Conservation (phyloP, 2,888 invertebrate species). For the Troides aeacus region DNA sequence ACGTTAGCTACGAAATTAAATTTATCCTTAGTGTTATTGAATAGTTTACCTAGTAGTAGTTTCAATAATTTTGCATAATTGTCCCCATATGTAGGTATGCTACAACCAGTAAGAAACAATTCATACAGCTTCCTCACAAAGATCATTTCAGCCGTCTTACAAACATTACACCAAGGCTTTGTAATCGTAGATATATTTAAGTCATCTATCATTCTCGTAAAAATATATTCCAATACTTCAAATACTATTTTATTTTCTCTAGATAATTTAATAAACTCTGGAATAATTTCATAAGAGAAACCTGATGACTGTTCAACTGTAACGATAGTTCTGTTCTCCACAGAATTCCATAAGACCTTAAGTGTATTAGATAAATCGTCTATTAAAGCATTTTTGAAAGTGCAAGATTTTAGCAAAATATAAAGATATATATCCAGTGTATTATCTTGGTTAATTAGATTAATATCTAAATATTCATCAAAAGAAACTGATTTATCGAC, state of each 20-base stretch:
- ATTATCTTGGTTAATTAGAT: conserved; percentile 51
- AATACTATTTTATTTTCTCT: conserved; percentile 74
- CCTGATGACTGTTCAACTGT: conserved; percentile 47
- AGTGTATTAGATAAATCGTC: conserved; percentile 63
- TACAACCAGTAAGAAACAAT: conserved; percentile 72
- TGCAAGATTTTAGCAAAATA: conserved; percentile 67
- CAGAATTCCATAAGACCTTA: conserved; percentile 64
- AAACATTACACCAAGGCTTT: conserved; percentile 70
- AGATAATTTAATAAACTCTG: conserved; percentile 57
- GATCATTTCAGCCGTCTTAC: conserved; percentile 55
- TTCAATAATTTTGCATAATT: conserved; percentile 65
- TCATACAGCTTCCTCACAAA: conserved; percentile 69
- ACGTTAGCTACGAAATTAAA: conserved; percentile 81
- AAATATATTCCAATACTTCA: conserved; percentile 77
- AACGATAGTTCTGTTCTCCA: conserved; percentile 59
- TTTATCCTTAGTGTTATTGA: conserved; percentile 64
- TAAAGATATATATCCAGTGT: conserved; percentile 61
- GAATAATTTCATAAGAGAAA: conserved; percentile 54
- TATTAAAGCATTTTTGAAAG: conserved; percentile 56
- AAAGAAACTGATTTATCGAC: conserved; percentile 47
- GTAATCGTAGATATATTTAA: conserved; percentile 61
- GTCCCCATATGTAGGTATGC: conserved; percentile 56
- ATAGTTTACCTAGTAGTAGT: conserved; percentile 68
- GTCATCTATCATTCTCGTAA: conserved; percentile 71
- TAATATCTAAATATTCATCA: conserved; percentile 52